A percentile compares a stretch with the other conserved stretches of the same genome.
Evolutionary conservation across 2,888 invertebrate genomes (phyloP).

Genomic region (Argyresthia albistria): DNA sequence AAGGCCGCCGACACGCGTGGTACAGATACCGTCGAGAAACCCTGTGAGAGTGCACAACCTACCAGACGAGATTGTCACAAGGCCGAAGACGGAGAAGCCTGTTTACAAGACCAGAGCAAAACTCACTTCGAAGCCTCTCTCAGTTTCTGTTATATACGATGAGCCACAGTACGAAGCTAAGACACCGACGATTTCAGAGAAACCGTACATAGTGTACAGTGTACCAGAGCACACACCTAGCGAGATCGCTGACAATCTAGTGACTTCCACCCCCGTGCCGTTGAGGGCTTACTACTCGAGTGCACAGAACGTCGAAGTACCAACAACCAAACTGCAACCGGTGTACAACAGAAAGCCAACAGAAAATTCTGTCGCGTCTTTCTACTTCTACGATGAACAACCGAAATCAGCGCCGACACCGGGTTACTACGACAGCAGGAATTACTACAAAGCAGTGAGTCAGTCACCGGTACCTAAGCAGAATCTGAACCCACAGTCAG

Average conservation of each 20-base stretch:
- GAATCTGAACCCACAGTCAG: constrained; percentile 38
- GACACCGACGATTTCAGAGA: constrained; percentile 51
- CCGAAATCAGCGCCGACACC: constrained; percentile 71
- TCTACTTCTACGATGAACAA: constrained; percentile 79
- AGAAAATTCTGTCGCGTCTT: constrained; percentile 70
- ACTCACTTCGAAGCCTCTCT: constrained; percentile 58
- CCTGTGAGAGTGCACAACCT: constrained; percentile 56
- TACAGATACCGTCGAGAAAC: constrained; percentile 46
- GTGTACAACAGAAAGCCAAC: constrained; percentile 57
- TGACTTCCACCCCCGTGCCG: constrained; percentile 75
- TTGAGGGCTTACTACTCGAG: constrained; percentile 75
- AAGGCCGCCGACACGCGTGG: constrained; percentile 44
- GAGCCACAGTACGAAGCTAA: constrained; percentile 58
- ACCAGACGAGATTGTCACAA: constrained; percentile 44
- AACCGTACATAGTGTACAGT: constrained; percentile 65
- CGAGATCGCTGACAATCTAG: constrained; percentile 40
- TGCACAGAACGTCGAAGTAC: constrained; percentile 62
- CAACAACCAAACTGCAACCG: constrained; percentile 66
- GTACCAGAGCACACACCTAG: constrained; percentile 51
- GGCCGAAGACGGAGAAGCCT: constrained; percentile 57
- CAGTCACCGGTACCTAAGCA: constrained; percentile 32
- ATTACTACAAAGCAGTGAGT: constrained; percentile 50
- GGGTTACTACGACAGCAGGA: constrained; percentile 56
- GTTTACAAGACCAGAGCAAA: constrained; percentile 60
- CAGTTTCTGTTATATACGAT: constrained; percentile 63